phyloP scores from a whole-genome alignment of 2,113 vertebrate genomes.

The Sialia sialis region DNA sequence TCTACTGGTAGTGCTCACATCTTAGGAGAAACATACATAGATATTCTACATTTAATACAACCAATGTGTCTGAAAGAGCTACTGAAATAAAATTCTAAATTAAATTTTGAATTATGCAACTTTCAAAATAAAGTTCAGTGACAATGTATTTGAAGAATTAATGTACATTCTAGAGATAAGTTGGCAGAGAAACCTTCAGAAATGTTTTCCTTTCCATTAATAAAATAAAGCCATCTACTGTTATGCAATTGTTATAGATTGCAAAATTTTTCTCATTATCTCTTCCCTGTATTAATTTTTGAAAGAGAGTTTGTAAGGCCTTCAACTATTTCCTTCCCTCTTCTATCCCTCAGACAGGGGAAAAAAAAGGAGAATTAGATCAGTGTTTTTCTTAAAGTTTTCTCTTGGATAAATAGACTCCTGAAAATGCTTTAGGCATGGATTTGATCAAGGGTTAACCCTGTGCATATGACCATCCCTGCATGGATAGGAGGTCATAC shows the following conservation, averaged over 20 bases:
- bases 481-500: accelerated
- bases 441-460: neutral
- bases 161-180: neutral
- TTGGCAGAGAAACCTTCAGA: neutral
- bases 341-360: neutral
- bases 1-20: neutral
- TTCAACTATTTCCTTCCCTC: neutral
- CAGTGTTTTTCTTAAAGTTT: neutral
- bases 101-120: neutral
- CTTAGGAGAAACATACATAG: neutral
- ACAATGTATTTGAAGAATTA: neutral
- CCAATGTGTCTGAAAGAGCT: neutral
- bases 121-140: neutral
- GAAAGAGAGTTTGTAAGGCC: neutral
- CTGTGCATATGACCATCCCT: neutral
- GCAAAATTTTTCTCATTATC: neutral
- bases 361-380: neutral
- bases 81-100: neutral
- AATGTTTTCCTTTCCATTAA: neutral
- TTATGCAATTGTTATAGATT: neutral
- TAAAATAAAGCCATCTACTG: neutral
- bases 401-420: neutral
- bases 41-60: neutral
- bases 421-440: neutral
- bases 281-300: neutral